Percentiles rank a stretch among this genome's conserved stretches.
These are phyloP conservation scores for Delphinus delphis DNA, from an alignment of 2,113 vertebrate genomes.

Conservation along the genomic window DNA sequence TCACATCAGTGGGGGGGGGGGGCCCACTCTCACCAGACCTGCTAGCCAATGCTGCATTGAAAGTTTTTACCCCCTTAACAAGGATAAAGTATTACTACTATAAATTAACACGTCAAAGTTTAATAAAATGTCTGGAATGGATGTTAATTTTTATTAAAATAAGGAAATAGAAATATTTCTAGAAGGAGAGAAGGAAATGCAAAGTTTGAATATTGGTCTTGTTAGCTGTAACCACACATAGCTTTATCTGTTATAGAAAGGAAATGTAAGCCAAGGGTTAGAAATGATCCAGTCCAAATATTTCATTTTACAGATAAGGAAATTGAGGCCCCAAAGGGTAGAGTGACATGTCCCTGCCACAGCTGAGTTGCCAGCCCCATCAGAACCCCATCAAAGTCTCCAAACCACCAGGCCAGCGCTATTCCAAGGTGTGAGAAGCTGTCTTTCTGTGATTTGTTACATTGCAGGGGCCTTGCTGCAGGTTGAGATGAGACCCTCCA, in stretches of 20 bases:
- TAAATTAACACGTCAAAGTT: not conserved
- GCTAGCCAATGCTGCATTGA: not conserved
- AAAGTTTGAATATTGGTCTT: not conserved
- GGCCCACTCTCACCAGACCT: not conserved
- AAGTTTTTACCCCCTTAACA: not conserved
- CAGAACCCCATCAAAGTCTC: not conserved
- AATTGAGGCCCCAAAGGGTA: not conserved
- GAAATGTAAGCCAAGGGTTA: not conserved
- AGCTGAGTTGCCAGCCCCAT: not conserved
- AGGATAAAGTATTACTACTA: not conserved
- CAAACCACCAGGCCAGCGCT: not conserved
- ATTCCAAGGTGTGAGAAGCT: not conserved
- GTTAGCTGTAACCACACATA: not conserved
- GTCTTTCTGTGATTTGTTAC: not conserved
- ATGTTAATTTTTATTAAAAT: not conserved
- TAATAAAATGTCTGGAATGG: not conserved
- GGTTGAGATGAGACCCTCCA: not conserved
- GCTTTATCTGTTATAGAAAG: not conserved
- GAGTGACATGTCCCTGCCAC: no score
- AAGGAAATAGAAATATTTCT: not conserved
- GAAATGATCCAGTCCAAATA: not conserved
- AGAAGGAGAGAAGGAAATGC: not conserved
- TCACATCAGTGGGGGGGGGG: not conserved
- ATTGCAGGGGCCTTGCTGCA: not conserved
- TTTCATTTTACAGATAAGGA: not conserved